Base-by-base conservation (phyloP, 2,113 vertebrate species). In the Numida meleagris region DNA sequence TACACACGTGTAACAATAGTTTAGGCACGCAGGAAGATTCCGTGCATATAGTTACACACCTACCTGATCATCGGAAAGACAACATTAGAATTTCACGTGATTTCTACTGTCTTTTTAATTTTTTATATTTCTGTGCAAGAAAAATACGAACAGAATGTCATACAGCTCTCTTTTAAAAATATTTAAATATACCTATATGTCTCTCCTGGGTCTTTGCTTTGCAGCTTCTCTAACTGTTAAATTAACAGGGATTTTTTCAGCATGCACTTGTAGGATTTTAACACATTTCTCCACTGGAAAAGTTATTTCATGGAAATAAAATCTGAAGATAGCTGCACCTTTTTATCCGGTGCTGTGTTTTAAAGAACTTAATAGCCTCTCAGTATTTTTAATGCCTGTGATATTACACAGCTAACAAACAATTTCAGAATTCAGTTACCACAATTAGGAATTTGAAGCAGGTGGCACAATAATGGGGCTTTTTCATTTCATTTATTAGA, bases 381-480 rank as follows among this genome's bases (percentile, higher is more conserved):
- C 88, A 65, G 70, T 96, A 91, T 95, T 96, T 97, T 96, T 96
- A 97, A 98, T 97, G 96, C 96, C 95, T 96, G 95, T 76, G 95
- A 96, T 97, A 98, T 97, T 97, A 96, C 96, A 97, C 86, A 96
- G 96, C 97, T 97, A 98, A 97, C 97, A 98, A 97, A 97, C 97
- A 98, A 97, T 98, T 98, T 96, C 97, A 98, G 98, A 98, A 98
- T 98, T 97, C 98, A 98, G 97, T 98, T 98, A 97, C 97, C 97
- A 98, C 98, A 98, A 97, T 98, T 98, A 98, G 97, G 97, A 98
- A 97, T 97, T 97, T 97, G 98, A 98, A 98, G 97, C 98, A 98
- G 98, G 98, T 98, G 98, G 98, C 97, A 95, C 96, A 97, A 98
- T 98, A 98, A 98, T 98, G 96, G 90, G 92, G 94, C 94, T 97